Percentiles rank a stretch among this genome's conserved stretches.
phyloP scores from a whole-genome alignment of 2,797 vertebrate species.

The Bradypodion pumilum region DNA sequence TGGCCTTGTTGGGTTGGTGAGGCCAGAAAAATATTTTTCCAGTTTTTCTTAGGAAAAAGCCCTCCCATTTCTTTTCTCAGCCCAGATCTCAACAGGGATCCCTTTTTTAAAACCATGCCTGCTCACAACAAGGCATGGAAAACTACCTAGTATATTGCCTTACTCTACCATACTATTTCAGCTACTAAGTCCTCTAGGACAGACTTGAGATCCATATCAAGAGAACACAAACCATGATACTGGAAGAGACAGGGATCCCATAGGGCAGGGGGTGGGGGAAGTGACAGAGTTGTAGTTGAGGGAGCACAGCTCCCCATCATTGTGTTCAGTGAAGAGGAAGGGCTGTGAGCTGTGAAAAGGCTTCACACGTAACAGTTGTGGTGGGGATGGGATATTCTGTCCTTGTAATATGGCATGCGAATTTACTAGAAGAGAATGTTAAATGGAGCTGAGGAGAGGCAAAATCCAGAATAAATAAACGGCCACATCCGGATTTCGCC shows the following conservation, averaged over 20 bases:
- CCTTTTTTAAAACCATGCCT: background rate
- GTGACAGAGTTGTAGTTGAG: background rate
- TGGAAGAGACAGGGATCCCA: background rate
- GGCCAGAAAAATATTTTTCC: background rate
- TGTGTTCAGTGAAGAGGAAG: no score
- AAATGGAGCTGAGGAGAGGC: slow-evolving; percentile 46
- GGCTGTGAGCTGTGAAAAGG: background rate
- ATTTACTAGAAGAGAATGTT: slow-evolving; percentile 59
- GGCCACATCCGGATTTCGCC: slow-evolving; percentile 75
- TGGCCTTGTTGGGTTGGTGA: background rate
- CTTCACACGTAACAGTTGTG: background rate
- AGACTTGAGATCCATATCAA: background rate
- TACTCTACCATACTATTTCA: background rate
- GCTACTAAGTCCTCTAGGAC: background rate
- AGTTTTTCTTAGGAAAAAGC: background rate
- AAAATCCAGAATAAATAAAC: slow-evolving; percentile 76
- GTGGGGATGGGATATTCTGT: slow-evolving; percentile 47
- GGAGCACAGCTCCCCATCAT: background rate
- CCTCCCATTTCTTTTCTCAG: background rate
- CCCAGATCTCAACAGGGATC: background rate
- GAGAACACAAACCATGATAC: background rate
- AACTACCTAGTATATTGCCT: background rate
- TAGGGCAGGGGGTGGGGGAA: background rate
- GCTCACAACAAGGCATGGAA: background rate
- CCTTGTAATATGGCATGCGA: slow-evolving; percentile 69